Evolutionary conservation across 2,113 vertebrate species (phyloP).

Genomic region (Oreotragus oreotragus): DNA sequence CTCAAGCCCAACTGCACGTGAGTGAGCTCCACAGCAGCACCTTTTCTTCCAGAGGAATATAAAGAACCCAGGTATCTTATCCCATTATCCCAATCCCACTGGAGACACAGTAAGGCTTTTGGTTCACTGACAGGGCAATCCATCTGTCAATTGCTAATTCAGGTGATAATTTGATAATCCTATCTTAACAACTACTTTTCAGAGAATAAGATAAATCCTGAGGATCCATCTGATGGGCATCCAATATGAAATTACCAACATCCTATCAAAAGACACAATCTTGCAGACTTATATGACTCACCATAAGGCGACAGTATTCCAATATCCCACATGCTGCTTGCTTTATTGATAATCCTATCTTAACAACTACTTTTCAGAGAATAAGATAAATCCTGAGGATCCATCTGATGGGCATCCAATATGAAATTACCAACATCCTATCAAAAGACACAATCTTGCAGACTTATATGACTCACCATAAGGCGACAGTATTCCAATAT

Average conservation of each 20-base stretch:
- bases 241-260: neutral
- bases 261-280: neutral
- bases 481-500: neutral
- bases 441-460: neutral
- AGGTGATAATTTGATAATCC: neutral
- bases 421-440: neutral
- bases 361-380: slow-evolving; percentile 9
- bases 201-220: neutral
- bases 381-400: neutral
- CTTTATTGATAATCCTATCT: too few species aligned
- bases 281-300: neutral
- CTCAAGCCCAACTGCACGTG: neutral
- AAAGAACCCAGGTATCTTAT: neutral
- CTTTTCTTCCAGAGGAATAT: neutral
- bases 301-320: neutral
- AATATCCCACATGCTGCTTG: neutral
- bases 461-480: neutral
- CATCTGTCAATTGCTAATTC: slow-evolving; percentile 5
- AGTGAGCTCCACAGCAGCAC: neutral
- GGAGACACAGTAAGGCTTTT: neutral
- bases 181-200: slow-evolving; percentile 6
- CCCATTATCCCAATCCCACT: neutral
- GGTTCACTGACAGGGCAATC: neutral
- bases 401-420: neutral
- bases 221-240: neutral